Evolutionary conservation across 2,797 vertebrate genomes (phyloP), one percentile per base, ranked within the genome.

Genomic region (Sebastolobus alascanus): DNA sequence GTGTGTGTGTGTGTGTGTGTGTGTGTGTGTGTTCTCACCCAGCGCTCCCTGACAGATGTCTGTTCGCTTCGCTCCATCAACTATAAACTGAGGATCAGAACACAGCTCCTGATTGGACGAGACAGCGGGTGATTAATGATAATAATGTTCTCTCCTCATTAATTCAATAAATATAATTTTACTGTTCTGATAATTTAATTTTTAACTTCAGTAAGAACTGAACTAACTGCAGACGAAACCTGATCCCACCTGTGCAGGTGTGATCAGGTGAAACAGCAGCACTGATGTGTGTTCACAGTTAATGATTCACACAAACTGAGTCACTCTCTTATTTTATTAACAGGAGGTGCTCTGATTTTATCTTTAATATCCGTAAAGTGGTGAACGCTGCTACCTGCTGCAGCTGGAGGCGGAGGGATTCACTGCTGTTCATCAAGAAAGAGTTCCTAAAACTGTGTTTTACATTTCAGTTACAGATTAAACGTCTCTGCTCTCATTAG

Each of bases 21-120:
- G 37, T 65, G 37, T 27, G 4, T 43, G 11, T 22, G 35, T 64
- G 22, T 18, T 16, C 95, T 96, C 90, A 98, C 97, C 97, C 78
- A 98, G 88, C 25, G 91, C 95, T 68, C 97, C 97, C 75, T 98
- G 97, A 90, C 97, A 97, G 94, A 98, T 97, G 87, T 98, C 97
- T 0, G 96, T 98, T 59, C 97, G 95, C 1, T 95, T 96, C 11
- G 97, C 97, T 68, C 96, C 96, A 1, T 92, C 92, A 0, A 94
- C 31, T 9, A 98, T 96, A 81, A 98, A 98, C 67, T 94, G 93
- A 4, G 97, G 97, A 25, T 80, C 91, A 37, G 94, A 83, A 79
- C 96, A 97, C 82, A 98, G 90, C 84, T 98, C 97, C 97, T 98
- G 91, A 40, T 87, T 88, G 89, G 16, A 66, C 75, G 83, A 80